Base-by-base conservation (phyloP, 2,113 vertebrate species). In the Bubo blakistoni region DNA sequence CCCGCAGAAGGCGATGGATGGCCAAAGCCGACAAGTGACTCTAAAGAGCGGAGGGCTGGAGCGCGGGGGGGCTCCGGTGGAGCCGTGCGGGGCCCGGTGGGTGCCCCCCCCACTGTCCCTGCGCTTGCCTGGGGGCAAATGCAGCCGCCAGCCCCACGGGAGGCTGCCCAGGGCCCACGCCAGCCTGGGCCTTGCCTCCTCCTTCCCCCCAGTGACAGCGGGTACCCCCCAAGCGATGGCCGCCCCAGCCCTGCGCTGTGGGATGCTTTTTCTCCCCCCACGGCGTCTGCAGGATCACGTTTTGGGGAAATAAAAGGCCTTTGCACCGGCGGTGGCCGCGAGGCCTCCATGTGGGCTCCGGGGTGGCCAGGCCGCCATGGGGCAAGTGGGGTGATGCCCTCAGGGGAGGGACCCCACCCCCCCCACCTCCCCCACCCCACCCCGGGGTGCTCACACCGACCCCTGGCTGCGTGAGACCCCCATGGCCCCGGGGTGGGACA, bases 31-130 rank as follows among this genome's bases (percentile, higher is more conserved):
- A 47, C 14, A 13, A 19, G 3, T 2, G 63, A 16, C 9, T 62
- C 40, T 16, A 2, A 3, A 7, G 5, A 10, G 27, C 0, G 1
- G 36, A 10, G 46, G 59, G 26, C 4, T 10, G 32, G 25, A 20
- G 46, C 2, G 2, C 0, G 0, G 44, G 36, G 57, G 24, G 3
- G 10, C 13, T 42, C 16, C 3, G 3, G 29, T 1, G 42, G 49
- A 15, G 57, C 29, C 1, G 10, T 34, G 17, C 0, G 6, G 47
- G 22, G 16, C 25, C 24, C 4, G 0, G 29, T 1, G 47, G 49
- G 61, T 36, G 78, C 51, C 55, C 51, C 3, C 51, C 59, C 1
- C 3, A 2, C 27, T 13, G n/a, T 19, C 30, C 65, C 51, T 6
- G 49, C 0, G 1, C 11, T 52, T 10, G 2, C 16, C 40, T 0